Base-by-base conservation (phyloP, 92 coral and sea anemone species). In the Siderastrea radians region DNA sequence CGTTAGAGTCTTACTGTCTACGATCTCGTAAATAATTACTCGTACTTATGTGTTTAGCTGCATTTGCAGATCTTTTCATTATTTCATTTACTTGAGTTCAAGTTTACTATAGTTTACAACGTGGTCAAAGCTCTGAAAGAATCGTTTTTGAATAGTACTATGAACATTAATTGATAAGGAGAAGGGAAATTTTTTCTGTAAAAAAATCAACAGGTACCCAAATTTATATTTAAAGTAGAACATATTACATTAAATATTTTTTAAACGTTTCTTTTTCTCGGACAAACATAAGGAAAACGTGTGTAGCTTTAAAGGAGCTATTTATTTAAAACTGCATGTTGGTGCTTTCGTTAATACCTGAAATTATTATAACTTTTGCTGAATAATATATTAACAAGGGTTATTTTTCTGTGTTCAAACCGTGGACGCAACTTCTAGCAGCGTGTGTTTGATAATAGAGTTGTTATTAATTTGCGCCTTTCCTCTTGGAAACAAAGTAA, bases 11-110 rank as follows among this genome's bases (percentile, higher is more conserved):
- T 4, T 12, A 11, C 72, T 60, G 87, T 72, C 72, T 60, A 74
- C 72, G 67, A 17, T 83, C 51, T 72, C 26, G 44, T 59, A 62
- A 49, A 68, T 55, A 26, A 53, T 59, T 72, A 49, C 80, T 72
- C 44, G 58, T 83, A 15, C 73, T 72, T 72, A 62, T 83, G 80
- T 83, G 68, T 74, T 83, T 72, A 83, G 87, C 87, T 83, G 87
- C 44, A 58, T 45, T 6, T 68, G 66, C 1, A 43, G 58, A 7
- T 26, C 59, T 66, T 57, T 1, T 52, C n/a, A 0, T 81, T 54
- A 81, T 81, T 67, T 57, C 76, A 16, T 54, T 68, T 54, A 49
- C 66, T 55, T 8, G 50, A 45, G 45, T 1, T 45, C 51, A 80
- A 4, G 3, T 15, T 47, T 62, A 7, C 44, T 17, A 7, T 1